Evolutionary conservation across 1,140 invertebrate species (phyloP).

Genomic region (Atta cephalotes): DNA sequence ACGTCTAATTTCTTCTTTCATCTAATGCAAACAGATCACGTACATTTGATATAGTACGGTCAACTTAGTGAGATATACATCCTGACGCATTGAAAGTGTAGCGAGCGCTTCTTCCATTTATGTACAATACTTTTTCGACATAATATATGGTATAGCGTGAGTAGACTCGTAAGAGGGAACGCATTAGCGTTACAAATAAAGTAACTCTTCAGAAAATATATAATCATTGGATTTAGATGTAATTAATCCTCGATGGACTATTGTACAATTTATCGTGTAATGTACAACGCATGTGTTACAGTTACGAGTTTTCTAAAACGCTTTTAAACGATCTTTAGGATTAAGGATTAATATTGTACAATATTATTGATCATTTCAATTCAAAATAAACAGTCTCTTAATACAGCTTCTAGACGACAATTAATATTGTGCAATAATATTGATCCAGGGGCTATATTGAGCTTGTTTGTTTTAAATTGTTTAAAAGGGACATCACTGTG

Average conservation of each 20-base stretch:
- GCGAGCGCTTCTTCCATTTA: slow-evolving; percentile 20
- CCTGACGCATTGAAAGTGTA: slow-evolving; percentile 15
- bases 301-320: background rate
- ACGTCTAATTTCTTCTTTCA: background rate
- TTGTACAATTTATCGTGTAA: background rate
- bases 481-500: too few relatives aligned
- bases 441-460: too few relatives aligned
- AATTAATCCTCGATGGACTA: background rate
- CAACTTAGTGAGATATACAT: slow-evolving; percentile 29
- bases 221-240: background rate
- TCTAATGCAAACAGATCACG: slow-evolving; percentile 35
- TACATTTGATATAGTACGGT: slow-evolving; percentile 22
- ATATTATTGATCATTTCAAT: too few relatives aligned
- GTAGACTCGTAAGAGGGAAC: slow-evolving; percentile 8
- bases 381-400: too few relatives aligned
- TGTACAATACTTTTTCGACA: background rate
- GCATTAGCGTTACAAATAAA: slow-evolving; percentile 30
- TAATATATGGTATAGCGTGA: slow-evolving; percentile 31
- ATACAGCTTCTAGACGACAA: too few relatives aligned
- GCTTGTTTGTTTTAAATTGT: too few relatives aligned
- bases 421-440: too few relatives aligned
- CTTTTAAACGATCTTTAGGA: background rate
- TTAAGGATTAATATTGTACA: too few relatives aligned
- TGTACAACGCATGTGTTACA: background rate
- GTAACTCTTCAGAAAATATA: background rate